Percentiles rank a stretch among this genome's conserved stretches.
phyloP scores from a whole-genome alignment of 1,140 invertebrate species.

The Drosophila pectinifera region DNA sequence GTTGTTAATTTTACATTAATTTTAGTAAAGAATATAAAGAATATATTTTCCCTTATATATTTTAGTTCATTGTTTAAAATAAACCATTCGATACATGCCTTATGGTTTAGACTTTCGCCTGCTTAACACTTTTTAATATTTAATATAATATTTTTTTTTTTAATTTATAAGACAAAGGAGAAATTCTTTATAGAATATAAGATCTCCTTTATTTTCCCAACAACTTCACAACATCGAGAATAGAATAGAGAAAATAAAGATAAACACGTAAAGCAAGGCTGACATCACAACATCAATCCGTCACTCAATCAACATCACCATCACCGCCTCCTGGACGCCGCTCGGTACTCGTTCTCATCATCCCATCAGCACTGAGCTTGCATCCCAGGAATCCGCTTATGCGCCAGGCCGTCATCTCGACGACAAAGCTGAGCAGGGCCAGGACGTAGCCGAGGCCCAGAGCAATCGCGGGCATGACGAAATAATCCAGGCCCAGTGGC shows the following conservation, averaged over 20 bases:
- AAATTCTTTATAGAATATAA: neutral
- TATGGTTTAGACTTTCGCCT: no score
- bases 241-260: constrained; percentile 15
- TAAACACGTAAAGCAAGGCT: constrained; percentile 7
- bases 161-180: neutral
- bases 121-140: no score
- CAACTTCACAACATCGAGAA: constrained; percentile 31
- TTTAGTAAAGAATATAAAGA: no score
- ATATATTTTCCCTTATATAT: no score
- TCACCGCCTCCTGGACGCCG: constrained; percentile 2
- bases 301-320: constrained; percentile 60
- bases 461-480: constrained; percentile 71
- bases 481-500: constrained; percentile 68
- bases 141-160: no score
- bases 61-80: no score
- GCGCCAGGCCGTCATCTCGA: constrained; percentile 64
- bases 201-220: constrained; percentile 6
- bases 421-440: constrained; percentile 60
- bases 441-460: constrained; percentile 52
- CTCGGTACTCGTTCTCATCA: constrained; percentile 9
- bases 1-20: no score
- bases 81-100: no score
- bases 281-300: constrained; percentile 38
- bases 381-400: constrained; percentile 29
- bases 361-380: no score